phyloP scores from a whole-genome alignment of 2,797 vertebrate genomes.

The Chelon labrosus region DNA sequence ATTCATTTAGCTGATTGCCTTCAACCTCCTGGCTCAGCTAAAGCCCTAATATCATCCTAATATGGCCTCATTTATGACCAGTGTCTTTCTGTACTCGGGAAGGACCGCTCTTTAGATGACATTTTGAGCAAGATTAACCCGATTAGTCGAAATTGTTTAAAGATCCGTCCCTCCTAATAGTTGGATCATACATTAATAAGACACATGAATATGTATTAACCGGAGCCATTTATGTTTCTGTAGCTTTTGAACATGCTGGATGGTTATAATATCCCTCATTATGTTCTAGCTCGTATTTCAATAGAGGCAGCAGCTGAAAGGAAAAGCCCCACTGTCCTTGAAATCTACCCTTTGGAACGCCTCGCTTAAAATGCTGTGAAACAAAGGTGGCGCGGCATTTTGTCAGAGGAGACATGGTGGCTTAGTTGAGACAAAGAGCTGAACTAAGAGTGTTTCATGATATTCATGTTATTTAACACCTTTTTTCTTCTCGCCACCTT shows the following conservation, averaged over 20 bases:
- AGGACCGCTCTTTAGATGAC: constrained; percentile 12
- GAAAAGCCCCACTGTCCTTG: constrained; percentile 77
- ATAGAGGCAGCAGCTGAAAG: constrained; percentile 68
- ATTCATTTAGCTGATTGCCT: not conserved
- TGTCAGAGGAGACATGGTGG: constrained; percentile 78
- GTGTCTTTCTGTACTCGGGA: constrained; percentile 20
- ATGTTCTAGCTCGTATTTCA: constrained; percentile 71
- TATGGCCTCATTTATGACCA: not conserved
- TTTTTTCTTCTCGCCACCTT: constrained; percentile 67
- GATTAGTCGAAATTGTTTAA: constrained; percentile 25
- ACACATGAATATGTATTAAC: constrained; percentile 64
- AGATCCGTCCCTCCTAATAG: constrained; percentile 31
- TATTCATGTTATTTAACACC: constrained; percentile 79
- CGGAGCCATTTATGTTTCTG: constrained; percentile 53
- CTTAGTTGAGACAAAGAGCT: constrained; percentile 81
- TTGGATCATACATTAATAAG: constrained; percentile 52
- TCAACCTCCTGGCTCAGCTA: no score
- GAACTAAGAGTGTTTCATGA: constrained; percentile 83
- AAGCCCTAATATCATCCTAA: no score
- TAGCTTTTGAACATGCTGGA: constrained; percentile 62
- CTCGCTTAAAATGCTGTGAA: constrained; percentile 71
- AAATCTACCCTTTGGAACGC: constrained; percentile 79
- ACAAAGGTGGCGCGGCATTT: constrained; percentile 79
- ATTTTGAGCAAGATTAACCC: constrained; percentile 36
- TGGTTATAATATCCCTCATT: constrained; percentile 73